phyloP scores from a whole-genome alignment of 30 jellyfish, hydroid and myxozoan genomes.

The Euphysa ruthae region DNA sequence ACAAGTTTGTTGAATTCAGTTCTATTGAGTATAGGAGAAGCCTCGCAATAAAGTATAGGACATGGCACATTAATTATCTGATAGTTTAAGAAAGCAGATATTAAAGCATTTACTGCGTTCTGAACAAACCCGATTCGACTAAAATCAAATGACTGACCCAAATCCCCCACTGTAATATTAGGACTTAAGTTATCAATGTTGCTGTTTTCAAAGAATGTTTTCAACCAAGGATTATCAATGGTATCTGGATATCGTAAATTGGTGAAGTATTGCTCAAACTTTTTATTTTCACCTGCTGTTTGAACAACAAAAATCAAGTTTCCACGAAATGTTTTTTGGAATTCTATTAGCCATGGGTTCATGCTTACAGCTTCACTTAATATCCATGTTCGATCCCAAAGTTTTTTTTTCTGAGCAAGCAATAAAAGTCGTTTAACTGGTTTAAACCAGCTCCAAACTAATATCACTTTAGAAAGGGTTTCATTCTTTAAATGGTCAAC shows the following conservation, averaged over 20 bases:
- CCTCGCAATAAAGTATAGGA: background rate
- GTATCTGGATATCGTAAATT: background rate
- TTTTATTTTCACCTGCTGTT: background rate
- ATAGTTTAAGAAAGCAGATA: background rate
- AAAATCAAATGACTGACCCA: background rate
- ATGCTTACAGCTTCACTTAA: conserved; percentile 24
- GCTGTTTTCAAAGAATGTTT: background rate
- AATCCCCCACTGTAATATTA: background rate
- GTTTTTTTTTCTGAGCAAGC: background rate
- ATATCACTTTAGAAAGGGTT: background rate
- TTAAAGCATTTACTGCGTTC: conserved; percentile 3
- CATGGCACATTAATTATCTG: background rate
- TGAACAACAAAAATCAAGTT: background rate
- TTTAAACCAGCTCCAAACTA: conserved; percentile 1
- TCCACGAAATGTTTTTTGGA: background rate
- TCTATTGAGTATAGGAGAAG: background rate
- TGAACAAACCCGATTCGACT: conserved; percentile 11
- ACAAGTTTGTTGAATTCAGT: background rate
- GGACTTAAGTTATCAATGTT: background rate
- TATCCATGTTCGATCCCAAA: conserved; percentile 5
- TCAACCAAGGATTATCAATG: conserved; percentile 9
- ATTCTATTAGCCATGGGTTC: background rate
- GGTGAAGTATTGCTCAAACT: background rate
- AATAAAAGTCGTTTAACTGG: conserved; percentile 1
- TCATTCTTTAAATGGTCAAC: background rate